These are phyloP conservation scores for Podarcis siculus DNA, from an alignment of 2,797 vertebrate species.

Conservation along the genomic window DNA sequence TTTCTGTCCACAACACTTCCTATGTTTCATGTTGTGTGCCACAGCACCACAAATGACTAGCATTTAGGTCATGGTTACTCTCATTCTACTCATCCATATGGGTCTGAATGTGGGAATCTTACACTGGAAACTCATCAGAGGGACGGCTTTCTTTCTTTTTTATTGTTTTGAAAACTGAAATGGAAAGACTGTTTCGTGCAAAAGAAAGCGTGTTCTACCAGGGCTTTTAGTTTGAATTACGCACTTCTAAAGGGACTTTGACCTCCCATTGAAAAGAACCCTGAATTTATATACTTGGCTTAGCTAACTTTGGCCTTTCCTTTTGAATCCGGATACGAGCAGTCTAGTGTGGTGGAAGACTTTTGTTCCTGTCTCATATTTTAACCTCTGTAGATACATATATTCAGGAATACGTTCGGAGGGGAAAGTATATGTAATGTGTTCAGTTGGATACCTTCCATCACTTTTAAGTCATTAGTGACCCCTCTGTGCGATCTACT, in stretches of 20 bases:
- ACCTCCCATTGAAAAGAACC: constrained; percentile 53
- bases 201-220: constrained; percentile 46
- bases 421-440: constrained; percentile 40
- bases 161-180: constrained; percentile 2
- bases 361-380: constrained; percentile 52
- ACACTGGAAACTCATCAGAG: not conserved
- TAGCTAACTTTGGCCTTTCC: constrained; percentile 50
- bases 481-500: constrained; percentile 35
- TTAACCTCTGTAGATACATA: constrained; percentile 9
- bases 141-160: not conserved
- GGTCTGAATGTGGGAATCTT: not conserved
- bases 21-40: not conserved
- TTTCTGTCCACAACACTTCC: not conserved
- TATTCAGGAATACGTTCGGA: not conserved
- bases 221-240: constrained; percentile 55
- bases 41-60: not conserved
- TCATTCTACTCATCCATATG: not conserved
- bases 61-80: not conserved
- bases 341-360: constrained; percentile 46
- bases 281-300: constrained; percentile 68
- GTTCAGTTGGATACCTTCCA: constrained; percentile 52
- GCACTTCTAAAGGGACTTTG: constrained; percentile 57
- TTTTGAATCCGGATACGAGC: constrained; percentile 54
- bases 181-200: constrained; percentile 55
- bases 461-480: constrained; percentile 46